These are phyloP conservation scores for Itoplectis maculator DNA, from an alignment of 2,888 invertebrate genomes.

Conservation along the genomic window DNA sequence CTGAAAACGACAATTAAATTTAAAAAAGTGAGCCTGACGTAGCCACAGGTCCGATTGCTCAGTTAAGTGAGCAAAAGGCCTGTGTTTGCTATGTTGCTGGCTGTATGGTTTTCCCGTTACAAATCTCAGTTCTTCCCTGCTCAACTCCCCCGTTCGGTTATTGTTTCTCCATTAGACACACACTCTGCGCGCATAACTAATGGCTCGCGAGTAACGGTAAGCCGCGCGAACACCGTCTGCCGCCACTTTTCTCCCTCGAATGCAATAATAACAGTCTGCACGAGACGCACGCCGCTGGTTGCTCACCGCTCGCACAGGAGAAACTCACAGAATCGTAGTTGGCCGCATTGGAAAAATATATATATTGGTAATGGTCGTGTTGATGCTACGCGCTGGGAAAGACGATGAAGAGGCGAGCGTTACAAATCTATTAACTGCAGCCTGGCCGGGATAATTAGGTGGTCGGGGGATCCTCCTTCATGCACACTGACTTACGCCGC, in stretches of 20 bases:
- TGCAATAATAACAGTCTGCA: constrained; percentile 61
- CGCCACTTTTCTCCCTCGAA: constrained; percentile 53
- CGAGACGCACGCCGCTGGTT: constrained; percentile 39
- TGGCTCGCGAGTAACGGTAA: constrained; percentile 63
- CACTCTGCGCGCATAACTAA: constrained; percentile 67
- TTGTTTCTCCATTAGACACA: constrained; percentile 78
- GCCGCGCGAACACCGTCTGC: constrained; percentile 34
- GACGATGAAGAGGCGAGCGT: constrained; percentile 51
- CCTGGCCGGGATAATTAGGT: constrained; percentile 58
- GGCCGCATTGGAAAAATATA: constrained; percentile 21
- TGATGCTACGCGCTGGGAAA: constrained; percentile 19
- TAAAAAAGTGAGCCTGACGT: constrained; percentile 2
- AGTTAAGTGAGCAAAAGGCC: constrained; percentile 18
- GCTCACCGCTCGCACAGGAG: constrained; percentile 36
- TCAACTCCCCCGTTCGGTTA: constrained; percentile 66
- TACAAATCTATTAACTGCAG: constrained; percentile 64
- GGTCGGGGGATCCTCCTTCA: constrained; percentile 42
- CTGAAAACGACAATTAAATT: constrained; percentile 10
- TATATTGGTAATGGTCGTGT: constrained; percentile 47
- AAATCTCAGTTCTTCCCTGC: constrained; percentile 10
- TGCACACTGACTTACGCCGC: constrained; percentile 51
- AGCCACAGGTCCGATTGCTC: background rate
- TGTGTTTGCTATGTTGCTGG: background rate
- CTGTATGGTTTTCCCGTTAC: constrained; percentile 68
- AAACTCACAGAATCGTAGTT: constrained; percentile 58